Evolutionary conservation across 2,888 invertebrate genomes (phyloP), one percentile per base, ranked within the genome.

Genomic region (Drosophila anceps): DNA sequence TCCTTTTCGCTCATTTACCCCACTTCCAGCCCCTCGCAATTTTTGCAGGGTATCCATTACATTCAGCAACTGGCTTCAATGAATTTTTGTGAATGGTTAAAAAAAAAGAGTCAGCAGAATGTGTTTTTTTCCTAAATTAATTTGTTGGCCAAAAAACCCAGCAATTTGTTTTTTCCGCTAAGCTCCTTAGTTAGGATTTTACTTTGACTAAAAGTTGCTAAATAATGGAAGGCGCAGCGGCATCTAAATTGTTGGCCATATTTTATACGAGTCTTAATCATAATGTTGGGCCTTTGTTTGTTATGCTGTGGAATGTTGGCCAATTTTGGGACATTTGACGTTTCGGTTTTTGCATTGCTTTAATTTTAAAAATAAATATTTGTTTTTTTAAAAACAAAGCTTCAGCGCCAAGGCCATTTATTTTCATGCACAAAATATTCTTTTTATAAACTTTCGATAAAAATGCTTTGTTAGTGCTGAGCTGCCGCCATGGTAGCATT

Each of bases 401-500:
- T 48, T 27, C 60, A 35, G 54, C 53, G 33, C 61, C 89, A 84
- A 88, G 89, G 89, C 82, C 89, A 71, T 75, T 81, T 88, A 88
- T 84, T 84, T 84, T 76, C 73, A 88, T 61, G 58, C 73, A 59
- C 63, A 65, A 79, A 69, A 81, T 72, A 86, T 84, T 88, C 84
- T 88, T 83, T 76, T 81, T 84, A 69, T 86, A 84, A 74, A 86
- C 73, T 81, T 83, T 76, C 70, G 83, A 69, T 84, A 70, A 76
- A 83, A 71, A 72, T 73, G 72, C 73, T 72, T 78, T 68, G 73
- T 80, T 80, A 64, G 54, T 67, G 46, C 65, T 27, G 35, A 20
- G 12, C 29, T 10, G 29, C 50, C 61, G 57, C 70, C 33, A 70
- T 70, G 72, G 64, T 71, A 73, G 78, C 67, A 80, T 79, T 80